Base-by-base conservation (phyloP, 64 coral and sea anemone genomes). In the Montipora capricornis region DNA sequence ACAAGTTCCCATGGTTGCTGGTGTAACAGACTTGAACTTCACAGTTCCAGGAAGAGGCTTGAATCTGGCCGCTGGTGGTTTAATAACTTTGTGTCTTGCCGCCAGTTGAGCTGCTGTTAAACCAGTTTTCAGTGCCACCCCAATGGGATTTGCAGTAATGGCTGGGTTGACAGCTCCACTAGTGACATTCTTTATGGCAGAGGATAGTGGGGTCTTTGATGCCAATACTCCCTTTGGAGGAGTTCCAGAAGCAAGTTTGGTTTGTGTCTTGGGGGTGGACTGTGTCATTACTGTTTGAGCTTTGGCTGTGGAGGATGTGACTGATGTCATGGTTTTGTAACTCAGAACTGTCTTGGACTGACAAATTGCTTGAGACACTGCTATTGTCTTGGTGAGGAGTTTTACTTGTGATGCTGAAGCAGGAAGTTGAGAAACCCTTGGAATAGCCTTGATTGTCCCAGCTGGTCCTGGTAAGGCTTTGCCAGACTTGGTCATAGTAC, bases 321-420 rank as follows among this genome's bases (percentile, higher is more conserved):
- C 73, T 1, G 96, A 49, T 26, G 90, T 79, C 60, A 98, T 80
- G 47, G 96, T 92, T 89, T 98, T 98, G 62, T 98, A 98, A 20
- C 85, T 98, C 0, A 98, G 89, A 20, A 95, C 68, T n/a, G 92
- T 98, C 80, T 98, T 98, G 0, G 96, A 77, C 66, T 97, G 95
- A 58, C 89, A 92, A 47, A 97, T 68, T 0, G 95, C 94, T 9
- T 91, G 96, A 0, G 93, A 89, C 14, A 98, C 94, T 66, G 96
- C 93, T 4, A 98, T 93, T 14, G 96, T 98, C 62, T 95, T 98
- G 9, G 96, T 98, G 3, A 98, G 87, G 8, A 98, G 89, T 68
- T 98, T 98, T 12, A 98, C 96, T 84, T 98, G 96, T 19, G 96
- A 95, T 50, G 92, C 89, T 13, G 96, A 98, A 16, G 96, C 96